Base-by-base conservation (phyloP, 2,797 vertebrate genomes). In the Psittacula echo region DNA sequence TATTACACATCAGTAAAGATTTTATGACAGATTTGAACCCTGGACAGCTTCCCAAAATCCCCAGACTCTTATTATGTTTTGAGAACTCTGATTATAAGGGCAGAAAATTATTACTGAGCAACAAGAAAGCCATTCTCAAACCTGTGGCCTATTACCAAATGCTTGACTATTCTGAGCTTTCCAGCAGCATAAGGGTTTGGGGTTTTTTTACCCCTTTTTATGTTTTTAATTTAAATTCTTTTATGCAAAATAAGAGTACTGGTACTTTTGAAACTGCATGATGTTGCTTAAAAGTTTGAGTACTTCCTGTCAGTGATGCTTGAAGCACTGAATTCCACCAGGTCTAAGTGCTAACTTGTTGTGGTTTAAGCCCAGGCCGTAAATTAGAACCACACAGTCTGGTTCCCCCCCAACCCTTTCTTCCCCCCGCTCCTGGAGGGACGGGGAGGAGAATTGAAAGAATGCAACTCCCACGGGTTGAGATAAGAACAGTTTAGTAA, bases 41-140 rank as follows among this genome's bases (percentile, higher is more conserved):
- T 95, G 95, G 89, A 65, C 81, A 73, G 32, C 61, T 92, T 96
- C 86, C 94, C 90, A 48, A 77, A 44, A 51, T 92, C 86, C 51
- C 71, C 61, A 85, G 86, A 68, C 78, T 95, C 92, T 79, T 79
- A 32, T 86, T 94, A 68, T 94, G 77, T 77, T 94, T 92, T 74
- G 80, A 94, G 67, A 90, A 89, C 80, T 77, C 84, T 90, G 91
- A 87, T 95, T 93, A 89, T 90, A 94, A 93, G 86, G 90, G 92
- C 91, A 92, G 93, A 96, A 94, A 87, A 94, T 93, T 86, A 92
- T 54, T 70, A 72, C 77, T 89, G 80, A 91, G 44, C 42, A 80
- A 62, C 61, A 89, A 94, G 67, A 45, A 89, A 82, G 32, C 32
- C 76, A 29, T 51, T 29, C 82, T 90, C 50, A 64, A 87, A 95